A percentile compares a stretch with the other conserved stretches of the same genome.
These are phyloP conservation scores for Heteronetta atricapilla DNA, from an alignment of 2,113 vertebrate genomes.

Conservation along the genomic window DNA sequence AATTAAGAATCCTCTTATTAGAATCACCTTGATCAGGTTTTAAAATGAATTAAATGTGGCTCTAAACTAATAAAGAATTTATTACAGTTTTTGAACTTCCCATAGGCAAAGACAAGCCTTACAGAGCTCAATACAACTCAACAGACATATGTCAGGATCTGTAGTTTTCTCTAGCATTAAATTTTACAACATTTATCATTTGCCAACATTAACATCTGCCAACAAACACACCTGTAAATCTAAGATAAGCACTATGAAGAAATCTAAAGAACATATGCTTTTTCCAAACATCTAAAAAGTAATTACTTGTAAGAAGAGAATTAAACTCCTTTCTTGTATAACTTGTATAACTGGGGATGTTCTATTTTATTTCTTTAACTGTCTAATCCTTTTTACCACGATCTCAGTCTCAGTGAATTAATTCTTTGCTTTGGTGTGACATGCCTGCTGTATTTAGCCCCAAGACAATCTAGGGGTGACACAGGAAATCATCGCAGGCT, in stretches of 20 bases:
- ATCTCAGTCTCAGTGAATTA: slow-evolving; percentile 47
- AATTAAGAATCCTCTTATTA: not conserved
- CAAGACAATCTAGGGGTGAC: slow-evolving; percentile 61
- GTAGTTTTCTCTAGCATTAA: not conserved
- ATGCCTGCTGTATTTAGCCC: slow-evolving; percentile 62
- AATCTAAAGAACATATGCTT: not conserved
- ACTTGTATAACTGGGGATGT: slow-evolving; percentile 34
- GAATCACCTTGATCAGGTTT: not conserved
- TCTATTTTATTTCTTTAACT: slow-evolving; percentile 31
- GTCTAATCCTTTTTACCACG: slow-evolving; percentile 52
- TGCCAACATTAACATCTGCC: not conserved
- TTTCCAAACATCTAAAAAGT: slow-evolving; percentile 13
- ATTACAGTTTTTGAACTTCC: not conserved
- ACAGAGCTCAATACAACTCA: not conserved
- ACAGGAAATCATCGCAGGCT: slow-evolving; percentile 46
- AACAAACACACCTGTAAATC: not conserved
- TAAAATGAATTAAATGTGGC: not conserved
- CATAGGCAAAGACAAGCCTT: not conserved
- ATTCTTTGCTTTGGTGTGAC: slow-evolving; percentile 63
- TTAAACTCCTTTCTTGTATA: slow-evolving; percentile 44
- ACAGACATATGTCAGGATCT: not conserved
- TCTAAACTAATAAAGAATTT: not conserved
- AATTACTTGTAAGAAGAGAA: not conserved
- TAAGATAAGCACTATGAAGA: not conserved
- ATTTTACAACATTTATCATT: not conserved